Evolutionary conservation across 1,140 invertebrate genomes (phyloP).

Genomic region (Parasteatoda tepidariorum): DNA sequence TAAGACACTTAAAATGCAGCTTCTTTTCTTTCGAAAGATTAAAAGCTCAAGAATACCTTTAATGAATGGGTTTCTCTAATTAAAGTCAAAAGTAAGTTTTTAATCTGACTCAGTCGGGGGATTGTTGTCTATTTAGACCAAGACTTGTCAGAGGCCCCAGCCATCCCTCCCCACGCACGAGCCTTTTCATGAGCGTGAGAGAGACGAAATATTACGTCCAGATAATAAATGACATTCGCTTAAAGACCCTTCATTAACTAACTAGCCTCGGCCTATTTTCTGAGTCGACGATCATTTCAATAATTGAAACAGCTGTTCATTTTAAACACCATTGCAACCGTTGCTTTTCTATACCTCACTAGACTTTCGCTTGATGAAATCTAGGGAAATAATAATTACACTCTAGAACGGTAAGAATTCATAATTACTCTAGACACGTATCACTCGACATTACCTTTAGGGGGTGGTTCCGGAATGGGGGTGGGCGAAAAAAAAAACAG

Average conservation of each 20-base stretch:
- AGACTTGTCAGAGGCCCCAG: not conserved
- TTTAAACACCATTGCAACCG: not conserved
- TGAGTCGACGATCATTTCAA: conserved; percentile 43
- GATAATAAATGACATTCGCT: conserved; percentile 51
- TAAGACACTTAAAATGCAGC: too few species aligned
- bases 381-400: conserved; percentile 34
- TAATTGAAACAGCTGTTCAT: conserved; percentile 55
- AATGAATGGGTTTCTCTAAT: too few species aligned
- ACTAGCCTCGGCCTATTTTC: conserved; percentile 45
- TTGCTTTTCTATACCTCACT: not conserved
- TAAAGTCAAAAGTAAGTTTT: too few species aligned
- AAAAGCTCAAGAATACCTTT: too few species aligned
- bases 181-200: conserved; percentile 16
- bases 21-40: too few species aligned
- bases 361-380: conserved; percentile 39
- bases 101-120: too few species aligned
- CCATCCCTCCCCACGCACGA: not conserved
- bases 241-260: conserved; percentile 57
- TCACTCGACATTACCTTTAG: conserved; percentile 29
- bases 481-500: not conserved
- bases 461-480: not conserved
- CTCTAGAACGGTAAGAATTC: conserved; percentile 17
- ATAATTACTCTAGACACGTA: conserved; percentile 49
- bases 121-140: too few species aligned
- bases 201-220: conserved; percentile 43